Evolutionary conservation across 2,797 vertebrate species (phyloP), one percentile per base, ranked within the genome.

Genomic region (Lacerta agilis): DNA sequence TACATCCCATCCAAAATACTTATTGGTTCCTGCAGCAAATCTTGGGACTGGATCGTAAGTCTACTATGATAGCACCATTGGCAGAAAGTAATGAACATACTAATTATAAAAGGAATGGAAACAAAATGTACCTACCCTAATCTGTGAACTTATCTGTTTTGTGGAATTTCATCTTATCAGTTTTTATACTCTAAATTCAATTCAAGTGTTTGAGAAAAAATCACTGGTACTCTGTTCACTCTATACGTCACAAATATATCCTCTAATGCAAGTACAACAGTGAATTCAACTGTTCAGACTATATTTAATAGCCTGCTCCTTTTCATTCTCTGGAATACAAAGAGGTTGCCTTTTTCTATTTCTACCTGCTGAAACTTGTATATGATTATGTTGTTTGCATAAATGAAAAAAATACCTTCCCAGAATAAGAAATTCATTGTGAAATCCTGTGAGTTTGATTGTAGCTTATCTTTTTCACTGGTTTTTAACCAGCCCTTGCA

Each of bases 181-280:
- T 97, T 94, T 97, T 96, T 95, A 96, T 95, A 96, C 96, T 97
- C 97, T 97, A 97, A 92, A 94, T 96, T 97, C 96, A 92, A 96
- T 98, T 98, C 98, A 98, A 98, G 98, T 98, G 98, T 98, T 96
- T 96, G 94, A 97, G 97, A 97, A 97, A 95, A 94, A 96, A 96
- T 97, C 92, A 93, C 95, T 95, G 96, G 91, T 95, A 94, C 92
- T 89, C 95, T 95, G 93, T 94, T 94, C 95, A 95, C 93, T 71
- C 71, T 96, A 91, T 92, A 89, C 89, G 94, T 96, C 95, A 93
- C 95, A 94, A 82, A 92, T 94, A 91, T 93, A 93, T 90, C 43
- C 91, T 92, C 94, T 94, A 84, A 93, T 93, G 90, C 91, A 94
- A 93, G 90, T 94, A 82, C 55, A 86, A 78, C 89, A 88, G 64